Evolutionary conservation across 2,797 vertebrate species (phyloP).

Genomic region (Lycodopsis pacificus): DNA sequence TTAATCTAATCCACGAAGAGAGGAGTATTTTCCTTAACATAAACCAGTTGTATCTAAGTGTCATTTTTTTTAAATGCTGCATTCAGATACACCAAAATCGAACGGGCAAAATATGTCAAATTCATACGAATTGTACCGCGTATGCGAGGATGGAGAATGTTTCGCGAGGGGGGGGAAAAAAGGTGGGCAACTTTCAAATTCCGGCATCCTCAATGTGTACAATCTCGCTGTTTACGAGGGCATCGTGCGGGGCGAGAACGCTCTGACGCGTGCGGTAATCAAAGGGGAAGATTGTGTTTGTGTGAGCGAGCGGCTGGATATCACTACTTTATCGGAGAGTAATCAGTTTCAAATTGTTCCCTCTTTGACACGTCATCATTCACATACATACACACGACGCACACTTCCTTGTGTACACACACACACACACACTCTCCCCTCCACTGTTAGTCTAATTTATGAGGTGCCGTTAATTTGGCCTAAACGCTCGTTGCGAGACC

Average conservation of each 20-base stretch:
- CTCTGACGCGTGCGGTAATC: slow-evolving; percentile 58
- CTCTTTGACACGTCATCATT: slow-evolving; percentile 72
- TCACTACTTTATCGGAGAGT: slow-evolving; percentile 75
- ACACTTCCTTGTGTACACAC: slow-evolving; percentile 39
- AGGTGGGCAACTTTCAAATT: slow-evolving; percentile 33
- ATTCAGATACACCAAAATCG: not conserved
- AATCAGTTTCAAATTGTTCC: slow-evolving; percentile 78
- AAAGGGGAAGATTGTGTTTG: slow-evolving; percentile 70
- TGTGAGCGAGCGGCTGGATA: slow-evolving; percentile 60
- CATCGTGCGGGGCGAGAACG: slow-evolving; percentile 44
- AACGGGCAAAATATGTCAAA: not conserved
- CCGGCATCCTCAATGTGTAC: slow-evolving; percentile 15
- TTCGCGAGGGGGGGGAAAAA: not conserved
- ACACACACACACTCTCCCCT: slow-evolving; percentile 38
- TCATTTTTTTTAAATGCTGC: not conserved
- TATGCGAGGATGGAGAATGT: not conserved
- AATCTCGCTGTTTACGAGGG: slow-evolving; percentile 49
- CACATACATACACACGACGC: slow-evolving; percentile 57
- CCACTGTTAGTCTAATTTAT: slow-evolving; percentile 83
- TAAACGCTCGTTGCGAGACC: slow-evolving; percentile 81
- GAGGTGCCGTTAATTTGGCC: slow-evolving; percentile 84
- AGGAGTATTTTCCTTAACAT: not conserved
- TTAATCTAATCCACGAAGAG: slow-evolving; percentile 1
- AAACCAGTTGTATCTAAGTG: not conserved
- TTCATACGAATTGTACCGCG: not conserved